A percentile compares a stretch with the other conserved stretches of the same genome.
These are phyloP conservation scores for Lepidocolaptes lacrymiger DNA, from an alignment of 2,797 vertebrate species.

Conservation along the genomic window DNA sequence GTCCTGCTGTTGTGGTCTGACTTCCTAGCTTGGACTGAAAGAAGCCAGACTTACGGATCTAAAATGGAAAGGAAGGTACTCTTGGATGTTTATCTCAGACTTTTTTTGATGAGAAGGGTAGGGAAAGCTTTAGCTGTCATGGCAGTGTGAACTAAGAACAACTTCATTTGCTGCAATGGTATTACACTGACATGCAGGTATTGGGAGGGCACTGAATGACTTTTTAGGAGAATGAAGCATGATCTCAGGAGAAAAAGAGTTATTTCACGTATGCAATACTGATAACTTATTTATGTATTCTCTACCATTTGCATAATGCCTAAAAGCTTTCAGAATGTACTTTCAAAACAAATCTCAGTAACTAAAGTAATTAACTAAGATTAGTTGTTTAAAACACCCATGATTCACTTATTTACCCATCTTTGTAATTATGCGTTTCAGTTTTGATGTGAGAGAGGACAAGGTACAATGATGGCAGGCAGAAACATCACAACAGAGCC, in stretches of 20 bases:
- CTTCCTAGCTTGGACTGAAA: not conserved
- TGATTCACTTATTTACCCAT: not conserved
- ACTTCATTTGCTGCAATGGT: not conserved
- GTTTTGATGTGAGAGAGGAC: not conserved
- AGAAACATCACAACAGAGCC: not conserved
- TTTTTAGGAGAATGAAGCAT: not conserved
- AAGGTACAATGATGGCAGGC: not conserved
- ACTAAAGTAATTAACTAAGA: not conserved
- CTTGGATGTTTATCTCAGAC: not conserved
- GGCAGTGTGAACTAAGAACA: not conserved
- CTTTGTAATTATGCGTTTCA: not conserved
- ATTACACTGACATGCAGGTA: not conserved
- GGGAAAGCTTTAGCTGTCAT: not conserved
- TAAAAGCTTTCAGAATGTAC: not conserved
- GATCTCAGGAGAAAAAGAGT: not conserved
- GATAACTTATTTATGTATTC: not conserved
- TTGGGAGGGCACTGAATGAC: not conserved
- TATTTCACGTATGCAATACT: not conserved
- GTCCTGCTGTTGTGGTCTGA: not conserved
- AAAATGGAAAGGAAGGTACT: not conserved
- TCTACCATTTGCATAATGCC: not conserved
- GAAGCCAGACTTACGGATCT: not conserved
- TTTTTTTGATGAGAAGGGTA: not conserved
- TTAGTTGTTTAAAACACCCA: not conserved
- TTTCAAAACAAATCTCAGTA: conserved; percentile 1